phyloP scores from a whole-genome alignment of 2,888 invertebrate genomes.

The Tenthredo livida region DNA sequence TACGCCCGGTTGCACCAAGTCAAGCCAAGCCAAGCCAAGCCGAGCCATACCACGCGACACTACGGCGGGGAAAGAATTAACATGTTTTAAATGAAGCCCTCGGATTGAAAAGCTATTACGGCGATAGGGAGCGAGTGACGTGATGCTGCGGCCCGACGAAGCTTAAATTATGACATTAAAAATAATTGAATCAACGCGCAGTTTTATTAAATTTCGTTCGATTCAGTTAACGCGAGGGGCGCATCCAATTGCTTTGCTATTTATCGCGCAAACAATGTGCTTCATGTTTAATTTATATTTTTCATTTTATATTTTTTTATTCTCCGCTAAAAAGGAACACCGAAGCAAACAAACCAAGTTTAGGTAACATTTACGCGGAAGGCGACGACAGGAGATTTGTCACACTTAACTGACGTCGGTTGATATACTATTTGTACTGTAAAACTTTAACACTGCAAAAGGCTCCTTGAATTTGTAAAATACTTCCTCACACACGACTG shows the following conservation, averaged over 20 bases:
- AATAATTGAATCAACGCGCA: constrained; percentile 50
- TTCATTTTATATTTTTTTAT: not conserved
- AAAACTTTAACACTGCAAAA: constrained; percentile 6
- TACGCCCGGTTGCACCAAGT: constrained; percentile 44
- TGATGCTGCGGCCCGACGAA: constrained; percentile 41
- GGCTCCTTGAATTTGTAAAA: constrained; percentile 14
- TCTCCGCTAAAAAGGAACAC: not conserved
- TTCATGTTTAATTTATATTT: constrained; percentile 16
- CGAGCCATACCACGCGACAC: constrained; percentile 31
- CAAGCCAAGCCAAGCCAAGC: constrained; percentile 20
- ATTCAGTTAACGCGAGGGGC: constrained; percentile 23
- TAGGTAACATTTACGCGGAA: not conserved
- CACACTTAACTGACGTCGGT: constrained; percentile 19
- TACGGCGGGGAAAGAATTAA: constrained; percentile 43
- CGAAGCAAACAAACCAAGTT: not conserved
- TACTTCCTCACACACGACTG: not conserved
- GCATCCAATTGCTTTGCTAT: constrained; percentile 20
- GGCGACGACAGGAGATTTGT: constrained; percentile 14
- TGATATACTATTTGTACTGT: constrained; percentile 15
- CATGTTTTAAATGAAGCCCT: constrained; percentile 52
- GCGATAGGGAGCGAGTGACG: constrained; percentile 47
- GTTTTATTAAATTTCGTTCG: constrained; percentile 51
- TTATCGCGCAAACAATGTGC: constrained; percentile 29
- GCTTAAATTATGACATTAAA: constrained; percentile 49
- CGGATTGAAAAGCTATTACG: constrained; percentile 51